Conservation (phyloP, 2,888 invertebrate genomes). For the Calliopum simillimum region DNA sequence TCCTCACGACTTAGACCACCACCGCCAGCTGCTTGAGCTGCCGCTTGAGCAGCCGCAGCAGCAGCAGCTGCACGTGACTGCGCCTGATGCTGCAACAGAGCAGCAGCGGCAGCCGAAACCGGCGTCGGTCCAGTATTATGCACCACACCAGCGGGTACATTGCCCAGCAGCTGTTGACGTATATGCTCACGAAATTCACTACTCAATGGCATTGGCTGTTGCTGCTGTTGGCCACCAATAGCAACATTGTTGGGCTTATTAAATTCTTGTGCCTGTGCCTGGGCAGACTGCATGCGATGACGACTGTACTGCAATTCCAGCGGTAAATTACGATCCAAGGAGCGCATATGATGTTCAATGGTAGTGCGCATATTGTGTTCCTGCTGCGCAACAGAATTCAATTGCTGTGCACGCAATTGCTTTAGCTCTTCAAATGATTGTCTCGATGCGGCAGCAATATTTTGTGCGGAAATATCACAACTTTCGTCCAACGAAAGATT, state of each 20-base stretch:
- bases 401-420: constrained; percentile 59
- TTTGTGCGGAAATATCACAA: constrained; percentile 47
- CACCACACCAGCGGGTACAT: constrained; percentile 59
- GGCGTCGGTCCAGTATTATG: constrained; percentile 62
- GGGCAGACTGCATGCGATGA: constrained; percentile 59
- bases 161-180: constrained; percentile 63
- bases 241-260: constrained; percentile 34
- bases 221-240: constrained; percentile 45
- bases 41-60: constrained; percentile 57
- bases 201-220: constrained; percentile 60
- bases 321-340: constrained; percentile 66
- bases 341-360: constrained; percentile 67
- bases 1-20: constrained; percentile 66
- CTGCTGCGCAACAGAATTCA: constrained; percentile 55
- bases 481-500: constrained; percentile 62
- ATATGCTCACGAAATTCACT: constrained; percentile 67
- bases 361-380: constrained; percentile 63
- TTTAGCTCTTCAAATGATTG: constrained; percentile 63
- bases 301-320: constrained; percentile 67
- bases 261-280: constrained; percentile 43
- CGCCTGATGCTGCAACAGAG: constrained; percentile 63
- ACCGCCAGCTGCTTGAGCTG: constrained; percentile 43
- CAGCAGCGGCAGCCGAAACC: constrained; percentile 64
- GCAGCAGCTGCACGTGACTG: constrained; percentile 64
- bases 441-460: constrained; percentile 57